Evolutionary conservation across 1,140 invertebrate species (phyloP), one percentile per base, ranked within the genome.

Genomic region (Halictus rubicundus): DNA sequence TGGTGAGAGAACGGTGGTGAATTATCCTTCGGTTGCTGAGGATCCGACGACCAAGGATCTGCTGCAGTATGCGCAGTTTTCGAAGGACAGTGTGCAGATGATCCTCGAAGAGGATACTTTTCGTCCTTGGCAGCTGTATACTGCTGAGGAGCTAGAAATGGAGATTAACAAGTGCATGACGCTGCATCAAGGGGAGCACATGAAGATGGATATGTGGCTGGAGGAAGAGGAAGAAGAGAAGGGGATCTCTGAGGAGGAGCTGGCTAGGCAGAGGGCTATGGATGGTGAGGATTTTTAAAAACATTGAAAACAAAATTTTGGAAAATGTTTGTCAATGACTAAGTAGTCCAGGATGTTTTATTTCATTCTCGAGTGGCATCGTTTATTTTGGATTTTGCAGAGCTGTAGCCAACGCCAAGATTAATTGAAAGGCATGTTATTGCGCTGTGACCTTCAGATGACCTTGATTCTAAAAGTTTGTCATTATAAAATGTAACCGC

Each of bases 1-100:
- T 32, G 89, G 87, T 0, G 71, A 88, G 19, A 88, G 70, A 5
- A 89, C 91, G 52, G 90, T 94, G 2, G 91, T 91, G 46, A 94
- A 94, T 68, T 94, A 93, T 80, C 61, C 92, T 0, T 27, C 84
- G 10, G 6, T n/a, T 10, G 10, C 59, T 9, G 84, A 87, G 9
- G 54, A 81, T 57, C 76, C 75, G 0, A 3, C 78, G 1, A 37
- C 68, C 5, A 61, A 42, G 37, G 81, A 88, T 0, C 57, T 81
- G 2, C 6, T 87, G 0, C 14, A 77, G 0, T 89, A 80, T 69
- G 77, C 86, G 4, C 52, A 82, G 1, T 89, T 89, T n/a, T 52
- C 16, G 9, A 77, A 73, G 52, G 79, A 88, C 4, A 81, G 87
- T 0, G 54, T 83, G 0, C 54, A 69, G 8, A 69, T 61, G 7